Base-by-base conservation (phyloP, 2,888 invertebrate species). In the Syrista parreyssii region DNA sequence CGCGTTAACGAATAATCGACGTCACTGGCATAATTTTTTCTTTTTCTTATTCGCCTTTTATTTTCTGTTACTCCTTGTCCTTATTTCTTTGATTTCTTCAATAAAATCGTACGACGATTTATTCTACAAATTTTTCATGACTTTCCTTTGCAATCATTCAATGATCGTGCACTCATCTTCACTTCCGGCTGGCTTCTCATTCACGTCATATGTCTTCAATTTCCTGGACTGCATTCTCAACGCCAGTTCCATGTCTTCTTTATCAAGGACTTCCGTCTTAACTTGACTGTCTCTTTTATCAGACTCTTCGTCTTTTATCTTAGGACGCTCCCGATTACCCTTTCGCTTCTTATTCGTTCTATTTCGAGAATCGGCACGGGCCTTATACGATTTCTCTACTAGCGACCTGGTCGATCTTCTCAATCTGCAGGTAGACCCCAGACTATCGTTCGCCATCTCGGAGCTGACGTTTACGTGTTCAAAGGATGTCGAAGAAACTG, bases 151-250 rank as follows among this genome's bases (percentile, higher is more conserved):
- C 55, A 75, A 78, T 83, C 76, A 84, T 68, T 85, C 84, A 32
- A 85, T 34, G 74, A 84, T 79, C 23, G 81, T 80, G 75, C 83
- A 82, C 76, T 84, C 84, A 68, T 85, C 84, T 31, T 85, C 84
- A 73, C 80, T 79, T 68, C 79, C 82, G 55, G 75, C 36, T 12
- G 80, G 77, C 79, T 80, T 80, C 75, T 4, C 55, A 23, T 6
- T 23, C 55, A 6, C 55, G 23, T 23, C 55, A 9, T 9, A 23
- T 9, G 55, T 23, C 23, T 9, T 55, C 23, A 55, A 9, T 6
- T 55, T 55, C 23, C 23, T 23, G 55, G 55, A 23, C 55, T 55
- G 55, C 55, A 55, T 55, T 55, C 82, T 82, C 3, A 85, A 82
- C 34, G 82, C 85, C 12, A 82, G 76, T 3, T 82, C 77, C 34